Evolutionary conservation across 2,888 invertebrate genomes (phyloP).

Genomic region (Lypha dubia): DNA sequence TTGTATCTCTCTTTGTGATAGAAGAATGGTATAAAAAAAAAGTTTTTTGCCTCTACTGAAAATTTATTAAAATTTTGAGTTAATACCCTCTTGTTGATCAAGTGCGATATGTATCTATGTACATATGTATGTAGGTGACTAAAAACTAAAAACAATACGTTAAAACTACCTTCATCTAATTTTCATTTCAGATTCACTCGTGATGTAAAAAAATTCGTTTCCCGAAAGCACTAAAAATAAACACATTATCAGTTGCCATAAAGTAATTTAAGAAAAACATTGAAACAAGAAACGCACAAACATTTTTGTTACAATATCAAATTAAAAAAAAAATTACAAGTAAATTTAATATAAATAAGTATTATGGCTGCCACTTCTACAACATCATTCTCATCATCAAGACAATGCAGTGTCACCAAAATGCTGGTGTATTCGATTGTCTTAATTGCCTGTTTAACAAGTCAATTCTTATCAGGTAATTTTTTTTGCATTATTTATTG

Average conservation of each 20-base stretch:
- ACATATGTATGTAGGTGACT: background rate
- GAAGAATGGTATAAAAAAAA: too few relatives aligned
- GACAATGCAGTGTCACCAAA: constrained; percentile 66
- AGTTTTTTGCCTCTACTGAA: too few relatives aligned
- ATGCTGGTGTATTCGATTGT: constrained; percentile 75
- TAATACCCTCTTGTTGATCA: too few relatives aligned
- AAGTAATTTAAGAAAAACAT: background rate
- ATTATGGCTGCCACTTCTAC: constrained; percentile 54
- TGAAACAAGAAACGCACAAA: constrained; percentile 19
- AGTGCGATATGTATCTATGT: too few relatives aligned
- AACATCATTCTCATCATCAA: constrained; percentile 41
- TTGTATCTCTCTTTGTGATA: too few relatives aligned
- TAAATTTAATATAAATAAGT: background rate
- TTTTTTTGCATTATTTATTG: constrained; percentile 34
- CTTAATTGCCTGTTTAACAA: constrained; percentile 77
- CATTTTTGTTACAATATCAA: background rate
- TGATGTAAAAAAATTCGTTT: constrained; percentile 48
- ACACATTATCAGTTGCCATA: constrained; percentile 50
- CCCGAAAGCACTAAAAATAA: constrained; percentile 26
- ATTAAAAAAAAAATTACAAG: background rate
- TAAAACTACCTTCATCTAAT: constrained; percentile 9
- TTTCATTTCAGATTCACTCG: constrained; percentile 48
- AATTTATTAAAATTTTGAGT: too few relatives aligned
- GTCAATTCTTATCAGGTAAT: constrained; percentile 80
- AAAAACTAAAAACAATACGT: background rate